Base-by-base conservation (phyloP, 2,113 vertebrate species). In the Elanoides forficatus region DNA sequence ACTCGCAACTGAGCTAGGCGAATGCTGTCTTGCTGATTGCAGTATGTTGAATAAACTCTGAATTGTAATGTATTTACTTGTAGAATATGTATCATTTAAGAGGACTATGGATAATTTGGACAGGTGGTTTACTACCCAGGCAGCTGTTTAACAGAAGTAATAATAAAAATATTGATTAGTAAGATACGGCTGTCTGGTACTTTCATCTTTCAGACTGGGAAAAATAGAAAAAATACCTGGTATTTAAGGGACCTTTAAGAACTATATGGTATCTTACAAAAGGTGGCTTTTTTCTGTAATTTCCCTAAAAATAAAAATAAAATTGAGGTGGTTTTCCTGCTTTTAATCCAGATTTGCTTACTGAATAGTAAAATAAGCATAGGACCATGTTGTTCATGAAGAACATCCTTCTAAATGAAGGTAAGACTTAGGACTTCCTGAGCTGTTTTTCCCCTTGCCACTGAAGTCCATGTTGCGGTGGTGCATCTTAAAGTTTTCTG, bases 91-190 rank as follows among this genome's bases (percentile, higher is more conserved):
- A 42, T 88, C 29, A 23, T 59, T 83, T 20, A 14, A 34, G 59
- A 36, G 63, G 15, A 7, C 48, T 66, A 2, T 55, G 56, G 60
- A 16, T 71, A 15, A 40, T 29, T 59, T 88, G 70, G 68, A 43
- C 89, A 93, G 89, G 76, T 93, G 84, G 36, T 67, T 91, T 80
- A 13, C 75, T 62, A 42, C 82, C 43, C 79, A 36, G 66, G 29
- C 71, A 90, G 55, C 47, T 60, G 47, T 62, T 92, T 81, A 84
- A 92, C 6, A 36, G 36, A 43, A 50, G 32, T 52, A 36, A 27
- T 71, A 71, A 88, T 73, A 76, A 74, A 87, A 84, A 40, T 88
- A 89, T 75, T 81, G 86, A 83, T 97, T 47, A 73, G 50, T 22
- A 50, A 38, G 7, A 6, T 30, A 15, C 48, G 58, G 52, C 43